A percentile compares a stretch with the other conserved stretches of the same genome.
phyloP scores from a whole-genome alignment of 2,888 invertebrate genomes.

The Teinopalpus imperialis region DNA sequence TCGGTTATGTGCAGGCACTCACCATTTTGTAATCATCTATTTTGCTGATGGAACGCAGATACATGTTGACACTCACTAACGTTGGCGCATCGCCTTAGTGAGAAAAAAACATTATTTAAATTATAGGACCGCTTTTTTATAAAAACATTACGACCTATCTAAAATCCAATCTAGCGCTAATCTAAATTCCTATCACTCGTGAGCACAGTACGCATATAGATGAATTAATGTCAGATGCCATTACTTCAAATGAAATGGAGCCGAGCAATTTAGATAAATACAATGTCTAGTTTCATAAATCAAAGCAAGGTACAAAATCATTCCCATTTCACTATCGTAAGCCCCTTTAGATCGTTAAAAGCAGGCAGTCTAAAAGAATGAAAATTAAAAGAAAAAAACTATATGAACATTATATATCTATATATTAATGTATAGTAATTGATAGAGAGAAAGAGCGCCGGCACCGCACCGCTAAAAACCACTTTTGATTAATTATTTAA shows the following conservation, averaged over 20 bases:
- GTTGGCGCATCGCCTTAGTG: slow-evolving; percentile 91
- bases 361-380: slow-evolving; percentile 55
- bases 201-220: slow-evolving; percentile 37
- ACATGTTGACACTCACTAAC: slow-evolving; percentile 96
- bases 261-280: slow-evolving; percentile 30
- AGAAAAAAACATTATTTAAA: slow-evolving; percentile 55
- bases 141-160: slow-evolving; percentile 15
- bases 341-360: slow-evolving; percentile 50
- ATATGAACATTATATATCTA: neutral
- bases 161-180: slow-evolving; percentile 19
- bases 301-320: slow-evolving; percentile 15
- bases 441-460: slow-evolving; percentile 35
- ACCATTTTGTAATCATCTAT: slow-evolving; percentile 99
- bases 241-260: slow-evolving; percentile 49
- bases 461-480: slow-evolving; percentile 50
- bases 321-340: slow-evolving; percentile 17
- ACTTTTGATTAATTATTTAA: slow-evolving; percentile 28
- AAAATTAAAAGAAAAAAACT: slow-evolving; percentile 32
- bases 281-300: slow-evolving; percentile 21
- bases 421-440: neutral
- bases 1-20: slow-evolving; percentile 83
- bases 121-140: slow-evolving; percentile 42
- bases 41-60: slow-evolving; percentile 98
- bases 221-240: slow-evolving; percentile 61
- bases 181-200: slow-evolving; percentile 18